These are phyloP conservation scores for Gari tellinella DNA, from an alignment of 2,888 invertebrate species.

Conservation along the genomic window DNA sequence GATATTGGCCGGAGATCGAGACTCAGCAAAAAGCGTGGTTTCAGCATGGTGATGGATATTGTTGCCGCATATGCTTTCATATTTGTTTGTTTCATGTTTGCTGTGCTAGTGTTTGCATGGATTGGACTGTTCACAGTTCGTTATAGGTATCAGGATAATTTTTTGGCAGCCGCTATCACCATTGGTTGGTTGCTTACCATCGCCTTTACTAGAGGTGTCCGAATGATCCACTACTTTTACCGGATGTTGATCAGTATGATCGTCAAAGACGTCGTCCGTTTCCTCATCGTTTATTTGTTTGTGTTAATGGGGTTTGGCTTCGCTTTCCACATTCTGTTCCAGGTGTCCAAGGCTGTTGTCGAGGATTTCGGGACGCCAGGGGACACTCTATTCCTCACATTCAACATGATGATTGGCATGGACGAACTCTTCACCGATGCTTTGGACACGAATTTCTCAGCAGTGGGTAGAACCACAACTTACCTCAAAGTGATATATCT, in stretches of 20 bases:
- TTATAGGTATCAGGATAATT: slow-evolving; percentile 72
- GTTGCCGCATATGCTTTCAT: slow-evolving; percentile 51
- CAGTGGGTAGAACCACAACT: slow-evolving; percentile 60
- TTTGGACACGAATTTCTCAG: slow-evolving; percentile 65
- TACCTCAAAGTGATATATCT: slow-evolving; percentile 76
- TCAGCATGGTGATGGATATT: slow-evolving; percentile 24
- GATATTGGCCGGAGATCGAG: slow-evolving; percentile 42
- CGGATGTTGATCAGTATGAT: slow-evolving; percentile 82
- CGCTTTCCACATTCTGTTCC: slow-evolving; percentile 79
- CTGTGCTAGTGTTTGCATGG: slow-evolving; percentile 74
- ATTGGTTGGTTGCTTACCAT: slow-evolving; percentile 82
- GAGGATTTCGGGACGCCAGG: slow-evolving; percentile 66
- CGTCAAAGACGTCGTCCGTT: slow-evolving; percentile 78
- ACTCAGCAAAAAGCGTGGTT: slow-evolving; percentile 33
- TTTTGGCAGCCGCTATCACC: slow-evolving; percentile 76
- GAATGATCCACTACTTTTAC: slow-evolving; percentile 81
- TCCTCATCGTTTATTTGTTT: slow-evolving; percentile 80
- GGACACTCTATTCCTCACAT: slow-evolving; percentile 78
- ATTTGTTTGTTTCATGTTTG: slow-evolving; percentile 59
- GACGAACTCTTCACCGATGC: slow-evolving; percentile 73
- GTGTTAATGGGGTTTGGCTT: slow-evolving; percentile 81
- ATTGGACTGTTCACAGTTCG: slow-evolving; percentile 64
- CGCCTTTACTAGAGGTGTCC: slow-evolving; percentile 80
- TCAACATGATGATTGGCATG: slow-evolving; percentile 83
- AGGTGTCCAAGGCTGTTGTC: slow-evolving; percentile 62